Conservation (phyloP, 2,888 invertebrate species). For the Leucophenga maculata region DNA sequence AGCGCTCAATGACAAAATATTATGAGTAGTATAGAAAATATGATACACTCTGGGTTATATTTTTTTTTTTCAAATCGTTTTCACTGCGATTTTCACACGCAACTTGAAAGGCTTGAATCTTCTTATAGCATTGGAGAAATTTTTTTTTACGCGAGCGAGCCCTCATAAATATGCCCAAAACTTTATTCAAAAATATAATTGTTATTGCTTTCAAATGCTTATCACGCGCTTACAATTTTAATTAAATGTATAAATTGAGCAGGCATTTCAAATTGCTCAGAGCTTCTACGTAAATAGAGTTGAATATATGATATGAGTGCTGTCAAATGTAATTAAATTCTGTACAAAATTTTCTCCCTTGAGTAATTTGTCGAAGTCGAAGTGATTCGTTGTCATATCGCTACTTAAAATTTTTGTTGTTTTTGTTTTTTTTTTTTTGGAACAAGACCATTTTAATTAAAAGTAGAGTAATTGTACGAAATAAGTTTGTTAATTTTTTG, state of each 20-base stretch:
- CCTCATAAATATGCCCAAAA: too few relatives aligned
- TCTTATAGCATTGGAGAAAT: neutral
- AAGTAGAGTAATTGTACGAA: neutral
- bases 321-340: conserved; percentile 17
- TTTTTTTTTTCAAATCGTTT: neutral
- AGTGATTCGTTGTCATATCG: neutral
- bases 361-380: conserved; percentile 11
- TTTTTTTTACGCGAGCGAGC: too few relatives aligned
- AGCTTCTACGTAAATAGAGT: neutral
- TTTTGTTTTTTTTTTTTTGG: neutral
- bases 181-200: neutral
- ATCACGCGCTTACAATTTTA: conserved; percentile 20
- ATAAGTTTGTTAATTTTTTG: neutral
- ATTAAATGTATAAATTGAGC: conserved; percentile 6
- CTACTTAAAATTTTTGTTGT: neutral
- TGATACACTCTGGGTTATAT: neutral
- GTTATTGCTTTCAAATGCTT: neutral
- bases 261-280: neutral
- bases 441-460: conserved; percentile 14
- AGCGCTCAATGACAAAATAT: conserved; percentile 24
- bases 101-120: conserved; percentile 8
- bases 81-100: conserved; percentile 9
- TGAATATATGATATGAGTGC: neutral
- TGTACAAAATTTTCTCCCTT: neutral
- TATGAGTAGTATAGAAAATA: neutral